Conservation (phyloP, 2,888 invertebrate species). For the Smittia sp. region DNA sequence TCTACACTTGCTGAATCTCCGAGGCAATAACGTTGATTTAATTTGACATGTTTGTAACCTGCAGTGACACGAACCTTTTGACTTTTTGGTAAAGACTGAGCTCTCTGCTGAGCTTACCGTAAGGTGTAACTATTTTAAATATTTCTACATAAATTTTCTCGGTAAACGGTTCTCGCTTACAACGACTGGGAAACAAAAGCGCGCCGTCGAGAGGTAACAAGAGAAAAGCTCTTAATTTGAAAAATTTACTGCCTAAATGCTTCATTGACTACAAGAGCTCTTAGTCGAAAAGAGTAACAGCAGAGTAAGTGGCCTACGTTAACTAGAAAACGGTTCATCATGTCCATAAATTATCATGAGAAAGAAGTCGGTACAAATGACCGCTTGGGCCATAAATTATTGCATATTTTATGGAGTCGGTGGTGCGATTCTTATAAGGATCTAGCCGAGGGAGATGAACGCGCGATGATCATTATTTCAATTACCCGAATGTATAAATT, state of each 20-base stretch:
- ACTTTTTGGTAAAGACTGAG: background rate
- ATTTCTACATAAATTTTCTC: background rate
- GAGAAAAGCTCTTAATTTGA: slow-evolving; percentile 22
- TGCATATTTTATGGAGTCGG: slow-evolving; percentile 32
- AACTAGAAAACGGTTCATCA: slow-evolving; percentile 37
- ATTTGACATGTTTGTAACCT: slow-evolving; percentile 27
- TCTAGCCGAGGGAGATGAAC: background rate
- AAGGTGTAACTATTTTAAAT: slow-evolving; percentile 4
- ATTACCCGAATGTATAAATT: slow-evolving; percentile 32
- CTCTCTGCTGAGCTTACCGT: background rate
- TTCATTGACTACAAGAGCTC: slow-evolving; percentile 2
- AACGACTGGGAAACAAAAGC: background rate
- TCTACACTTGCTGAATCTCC: background rate
- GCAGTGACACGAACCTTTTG: background rate
- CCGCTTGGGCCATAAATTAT: slow-evolving; percentile 31
- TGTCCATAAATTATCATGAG: slow-evolving; percentile 35
- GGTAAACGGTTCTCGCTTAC: background rate
- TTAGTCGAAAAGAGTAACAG: background rate
- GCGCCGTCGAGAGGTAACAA: background rate
- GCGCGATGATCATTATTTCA: slow-evolving; percentile 33
- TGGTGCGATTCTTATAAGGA: slow-evolving; percentile 17
- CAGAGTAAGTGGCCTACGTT: background rate
- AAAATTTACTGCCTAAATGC: slow-evolving; percentile 21
- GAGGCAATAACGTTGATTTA: slow-evolving; percentile 21
- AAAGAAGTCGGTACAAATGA: slow-evolving; percentile 30